These are phyloP conservation scores for Latrodectus geometricus DNA, from an alignment of 1,140 invertebrate species.

Conservation along the genomic window DNA sequence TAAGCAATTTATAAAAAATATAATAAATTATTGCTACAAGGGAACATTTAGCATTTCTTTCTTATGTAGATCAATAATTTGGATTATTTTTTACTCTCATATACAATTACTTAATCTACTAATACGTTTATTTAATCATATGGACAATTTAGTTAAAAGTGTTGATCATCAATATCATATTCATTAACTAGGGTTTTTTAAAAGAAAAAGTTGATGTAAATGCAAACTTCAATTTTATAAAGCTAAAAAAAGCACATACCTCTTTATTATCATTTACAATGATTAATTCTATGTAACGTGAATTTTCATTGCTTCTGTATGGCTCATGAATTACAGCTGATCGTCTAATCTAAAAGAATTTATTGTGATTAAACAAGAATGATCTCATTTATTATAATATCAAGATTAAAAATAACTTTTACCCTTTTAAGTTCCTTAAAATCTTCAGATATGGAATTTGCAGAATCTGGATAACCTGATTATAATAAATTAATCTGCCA, in stretches of 20 bases:
- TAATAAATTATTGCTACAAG: too few species aligned
- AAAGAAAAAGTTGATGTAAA: too few species aligned
- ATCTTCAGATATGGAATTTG: conserved; percentile 62
- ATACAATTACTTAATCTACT: too few species aligned
- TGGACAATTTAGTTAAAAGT: too few species aligned
- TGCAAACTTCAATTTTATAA: too few species aligned
- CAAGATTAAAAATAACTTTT: conserved; percentile 37
- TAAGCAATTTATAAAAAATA: too few species aligned
- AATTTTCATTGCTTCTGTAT: conserved; percentile 87
- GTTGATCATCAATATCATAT: too few species aligned
- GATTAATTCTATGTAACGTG: conserved; percentile 91
- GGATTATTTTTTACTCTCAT: too few species aligned
- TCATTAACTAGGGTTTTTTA: too few species aligned
- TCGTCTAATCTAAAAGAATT: conserved; percentile 31
- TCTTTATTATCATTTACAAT: conserved; percentile 91
- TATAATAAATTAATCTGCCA: conserved; percentile 51
- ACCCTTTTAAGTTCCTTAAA: conserved; percentile 64
- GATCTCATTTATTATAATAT: conserved; percentile 54
- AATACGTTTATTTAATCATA: too few species aligned
- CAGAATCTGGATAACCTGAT: conserved; percentile 12
- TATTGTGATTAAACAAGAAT: conserved; percentile 71
- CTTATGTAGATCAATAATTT: too few species aligned
- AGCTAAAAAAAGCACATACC: conserved; percentile 64
- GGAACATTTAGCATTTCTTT: too few species aligned
- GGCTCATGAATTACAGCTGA: conserved; percentile 77